Percentiles rank a stretch among this genome's conserved stretches.
phyloP scores from a whole-genome alignment of 2,888 invertebrate species.

The Aphidoletes aphidimyza region DNA sequence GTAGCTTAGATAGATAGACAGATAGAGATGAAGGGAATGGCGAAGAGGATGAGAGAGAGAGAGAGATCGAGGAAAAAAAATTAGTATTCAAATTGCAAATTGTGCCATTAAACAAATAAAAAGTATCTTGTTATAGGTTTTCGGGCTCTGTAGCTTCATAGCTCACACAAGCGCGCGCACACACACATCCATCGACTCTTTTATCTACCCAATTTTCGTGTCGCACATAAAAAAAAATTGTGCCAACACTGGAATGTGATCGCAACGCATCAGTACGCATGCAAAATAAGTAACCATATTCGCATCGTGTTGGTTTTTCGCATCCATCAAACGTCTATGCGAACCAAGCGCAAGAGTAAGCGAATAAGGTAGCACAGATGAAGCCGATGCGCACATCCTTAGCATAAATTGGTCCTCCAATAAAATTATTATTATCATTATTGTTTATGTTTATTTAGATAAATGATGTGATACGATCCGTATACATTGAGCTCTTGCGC shows the following conservation, averaged over 20 bases:
- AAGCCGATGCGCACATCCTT: neutral
- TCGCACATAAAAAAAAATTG: neutral
- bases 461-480: slow-evolving; percentile 32
- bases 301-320: neutral
- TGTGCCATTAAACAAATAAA: slow-evolving; percentile 33
- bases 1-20: neutral
- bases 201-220: slow-evolving; percentile 9
- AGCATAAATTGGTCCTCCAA: slow-evolving; percentile 24
- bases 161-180: too few species aligned
- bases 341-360: neutral
- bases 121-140: slow-evolving; percentile 51
- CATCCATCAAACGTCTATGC: neutral
- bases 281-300: neutral
- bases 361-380: too few species aligned
- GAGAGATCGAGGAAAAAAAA: neutral
- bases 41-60: neutral
- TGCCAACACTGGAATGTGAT: neutral
- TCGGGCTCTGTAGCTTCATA: neutral
- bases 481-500: neutral
- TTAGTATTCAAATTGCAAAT: slow-evolving; percentile 51
- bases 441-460: slow-evolving; percentile 51
- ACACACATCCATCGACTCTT: too few species aligned
- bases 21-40: neutral
- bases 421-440: slow-evolving; percentile 49
- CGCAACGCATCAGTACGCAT: slow-evolving; percentile 13